Evolutionary conservation across 2,113 vertebrate genomes (phyloP).

Genomic region (Propithecus coquereli): DNA sequence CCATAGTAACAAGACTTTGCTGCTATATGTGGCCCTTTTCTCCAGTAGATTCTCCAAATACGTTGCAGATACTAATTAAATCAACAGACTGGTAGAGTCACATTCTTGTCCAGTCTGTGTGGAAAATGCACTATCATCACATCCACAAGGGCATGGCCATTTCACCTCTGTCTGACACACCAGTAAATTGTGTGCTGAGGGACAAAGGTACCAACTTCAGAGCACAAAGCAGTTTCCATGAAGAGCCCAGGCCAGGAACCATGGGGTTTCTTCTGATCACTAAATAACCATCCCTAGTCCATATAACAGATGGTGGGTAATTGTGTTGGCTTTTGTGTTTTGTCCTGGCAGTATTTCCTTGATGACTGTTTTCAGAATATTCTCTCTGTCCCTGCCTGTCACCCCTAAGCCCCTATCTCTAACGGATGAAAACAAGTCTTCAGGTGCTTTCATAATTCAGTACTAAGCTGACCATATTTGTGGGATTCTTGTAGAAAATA

Average conservation of each 20-base stretch:
- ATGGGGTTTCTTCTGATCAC: constrained; percentile 53
- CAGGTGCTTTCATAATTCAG: neutral
- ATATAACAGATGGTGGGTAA: constrained; percentile 62
- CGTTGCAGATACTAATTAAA: neutral
- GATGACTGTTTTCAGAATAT: constrained; percentile 56
- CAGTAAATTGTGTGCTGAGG: neutral
- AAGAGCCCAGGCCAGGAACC: constrained; percentile 42
- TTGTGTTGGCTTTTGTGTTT: constrained; percentile 64
- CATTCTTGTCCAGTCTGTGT: neutral
- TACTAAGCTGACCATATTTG: neutral
- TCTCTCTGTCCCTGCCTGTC: neutral
- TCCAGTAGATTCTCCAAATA: neutral
- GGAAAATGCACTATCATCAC: neutral
- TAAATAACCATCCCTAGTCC: constrained; percentile 56
- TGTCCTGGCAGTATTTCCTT: constrained; percentile 33
- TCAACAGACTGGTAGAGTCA: neutral
- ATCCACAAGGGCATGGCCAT: neutral
- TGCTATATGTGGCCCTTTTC: neutral
- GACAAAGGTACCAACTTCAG: neutral
- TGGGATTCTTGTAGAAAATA: neutral
- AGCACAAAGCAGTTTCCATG: neutral
- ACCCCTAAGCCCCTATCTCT: neutral
- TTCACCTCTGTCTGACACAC: neutral
- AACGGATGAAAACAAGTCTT: neutral
- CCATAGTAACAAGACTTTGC: neutral